These are phyloP conservation scores for Microtus oregoni DNA, from an alignment of 2,113 vertebrate genomes.

Conservation along the genomic window DNA sequence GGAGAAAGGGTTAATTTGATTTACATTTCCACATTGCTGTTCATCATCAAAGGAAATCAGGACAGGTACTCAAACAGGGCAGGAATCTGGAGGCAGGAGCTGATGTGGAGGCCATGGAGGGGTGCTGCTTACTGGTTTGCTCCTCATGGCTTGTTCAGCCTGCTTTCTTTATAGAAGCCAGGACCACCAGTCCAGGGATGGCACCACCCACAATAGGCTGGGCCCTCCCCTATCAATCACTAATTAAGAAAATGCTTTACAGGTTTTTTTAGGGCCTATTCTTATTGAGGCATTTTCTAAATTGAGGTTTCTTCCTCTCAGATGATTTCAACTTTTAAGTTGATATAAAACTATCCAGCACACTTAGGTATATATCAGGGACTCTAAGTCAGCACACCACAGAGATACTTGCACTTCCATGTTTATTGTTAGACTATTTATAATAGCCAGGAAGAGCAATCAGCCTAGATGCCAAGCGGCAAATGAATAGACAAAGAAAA, in stretches of 20 bases:
- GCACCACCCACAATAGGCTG: too few relatives aligned
- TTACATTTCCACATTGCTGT: not conserved
- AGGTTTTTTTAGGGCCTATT: not conserved
- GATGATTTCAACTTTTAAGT: not conserved
- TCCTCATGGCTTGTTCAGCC: not conserved
- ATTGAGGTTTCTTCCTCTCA: not conserved
- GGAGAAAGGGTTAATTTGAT: not conserved
- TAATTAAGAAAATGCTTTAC: not conserved
- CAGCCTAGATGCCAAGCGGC: not conserved
- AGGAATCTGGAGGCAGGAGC: not conserved
- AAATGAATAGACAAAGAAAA: not conserved
- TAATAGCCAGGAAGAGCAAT: not conserved
- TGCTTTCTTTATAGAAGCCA: not conserved
- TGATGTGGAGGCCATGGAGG: not conserved
- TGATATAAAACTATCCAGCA: not conserved
- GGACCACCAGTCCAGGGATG: not conserved
- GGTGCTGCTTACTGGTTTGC: not conserved
- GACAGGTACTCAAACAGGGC: not conserved
- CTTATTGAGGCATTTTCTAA: not conserved
- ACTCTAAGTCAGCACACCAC: not conserved
- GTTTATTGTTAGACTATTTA: not conserved
- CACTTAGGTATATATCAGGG: not conserved
- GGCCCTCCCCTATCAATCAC: too few relatives aligned
- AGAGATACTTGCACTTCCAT: not conserved
- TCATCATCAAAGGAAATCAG: not conserved